Conservation (phyloP, 2,888 invertebrate genomes). For the Sesia apiformis region DNA sequence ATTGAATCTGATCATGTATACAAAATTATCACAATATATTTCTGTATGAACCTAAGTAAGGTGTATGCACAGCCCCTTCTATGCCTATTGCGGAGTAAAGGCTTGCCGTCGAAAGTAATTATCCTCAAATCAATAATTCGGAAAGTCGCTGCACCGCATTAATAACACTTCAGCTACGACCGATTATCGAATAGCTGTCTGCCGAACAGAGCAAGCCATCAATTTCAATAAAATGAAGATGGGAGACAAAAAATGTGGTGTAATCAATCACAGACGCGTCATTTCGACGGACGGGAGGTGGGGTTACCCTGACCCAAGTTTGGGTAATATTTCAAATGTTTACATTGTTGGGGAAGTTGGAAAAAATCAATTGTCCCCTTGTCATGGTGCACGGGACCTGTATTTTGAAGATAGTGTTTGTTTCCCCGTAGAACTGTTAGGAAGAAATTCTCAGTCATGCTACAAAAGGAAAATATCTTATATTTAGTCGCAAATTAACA, state of each 20-base stretch:
- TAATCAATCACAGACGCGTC: conserved; percentile 47
- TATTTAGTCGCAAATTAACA: too few relatives aligned
- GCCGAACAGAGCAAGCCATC: conserved; percentile 37
- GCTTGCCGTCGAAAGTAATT: too few relatives aligned
- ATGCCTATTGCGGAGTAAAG: too few relatives aligned
- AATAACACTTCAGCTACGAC: conserved; percentile 26
- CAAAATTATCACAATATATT: too few relatives aligned
- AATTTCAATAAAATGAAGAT: conserved; percentile 59
- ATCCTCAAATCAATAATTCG: not conserved
- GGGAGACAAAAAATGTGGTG: conserved; percentile 37
- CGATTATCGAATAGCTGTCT: conserved; percentile 24
- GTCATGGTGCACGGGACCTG: not conserved
- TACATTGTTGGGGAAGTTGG: not conserved
- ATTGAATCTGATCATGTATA: too few relatives aligned
- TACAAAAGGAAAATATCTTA: too few relatives aligned
- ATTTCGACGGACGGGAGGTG: conserved; percentile 29
- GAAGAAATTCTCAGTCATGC: too few relatives aligned
- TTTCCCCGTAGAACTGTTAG: not conserved
- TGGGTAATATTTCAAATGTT: not conserved
- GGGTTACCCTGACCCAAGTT: conserved; percentile 7
- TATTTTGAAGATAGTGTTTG: not conserved
- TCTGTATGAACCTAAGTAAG: too few relatives aligned
- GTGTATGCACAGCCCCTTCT: too few relatives aligned
- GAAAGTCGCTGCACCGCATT: conserved; percentile 12
- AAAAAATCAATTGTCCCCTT: not conserved